Evolutionary conservation across 2,113 vertebrate genomes (phyloP), one percentile per base, ranked within the genome.

Genomic region (Leucosticte australis): DNA sequence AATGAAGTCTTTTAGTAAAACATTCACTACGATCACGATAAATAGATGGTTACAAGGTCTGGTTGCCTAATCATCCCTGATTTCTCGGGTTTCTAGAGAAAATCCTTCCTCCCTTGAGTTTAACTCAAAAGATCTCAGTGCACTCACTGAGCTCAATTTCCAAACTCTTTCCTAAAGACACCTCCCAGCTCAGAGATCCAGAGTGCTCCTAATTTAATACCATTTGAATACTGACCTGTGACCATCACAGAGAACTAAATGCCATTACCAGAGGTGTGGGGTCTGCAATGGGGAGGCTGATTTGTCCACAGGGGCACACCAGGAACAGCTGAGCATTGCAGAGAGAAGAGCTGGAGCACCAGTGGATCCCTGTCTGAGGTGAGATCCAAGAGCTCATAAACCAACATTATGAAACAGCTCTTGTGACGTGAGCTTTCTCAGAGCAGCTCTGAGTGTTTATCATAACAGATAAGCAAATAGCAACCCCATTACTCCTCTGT

Each of bases 361-460:
- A 13, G 26, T 13, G 44, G 67, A 44, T 62, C 37, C 13, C 60
- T 2, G 35, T 8, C 31, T 37, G 88, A 85, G 74, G 65, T 27
- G 84, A 95, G 74, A 55, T 39, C 44, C 13, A 7, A 17, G n/a
- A 41, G 65, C 16, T 62, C 37, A 27, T 47, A 81, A 95, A 62
- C 28, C 44, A 44, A 11, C 2, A 2, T 86, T 67, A 41, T 1
- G 52, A 89, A 93, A 95, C 28, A 27, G 35, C 39, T 4, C 70
- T 42, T 8, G 55, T n/a, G 71, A 90, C 23, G 3, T 13, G 86
- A 52, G 28, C 26, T 17, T 39, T 19, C 90, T 74, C 5, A 0
- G 59, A 80, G 91, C 20, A 80, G 79, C 83, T 92, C 33, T 20
- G 19, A 50, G 7, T 89, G 89, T 93, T 96, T 92, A 78, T 71